Conservation (phyloP, 1,140 invertebrate species). For the Drosophila paulistorum region DNA sequence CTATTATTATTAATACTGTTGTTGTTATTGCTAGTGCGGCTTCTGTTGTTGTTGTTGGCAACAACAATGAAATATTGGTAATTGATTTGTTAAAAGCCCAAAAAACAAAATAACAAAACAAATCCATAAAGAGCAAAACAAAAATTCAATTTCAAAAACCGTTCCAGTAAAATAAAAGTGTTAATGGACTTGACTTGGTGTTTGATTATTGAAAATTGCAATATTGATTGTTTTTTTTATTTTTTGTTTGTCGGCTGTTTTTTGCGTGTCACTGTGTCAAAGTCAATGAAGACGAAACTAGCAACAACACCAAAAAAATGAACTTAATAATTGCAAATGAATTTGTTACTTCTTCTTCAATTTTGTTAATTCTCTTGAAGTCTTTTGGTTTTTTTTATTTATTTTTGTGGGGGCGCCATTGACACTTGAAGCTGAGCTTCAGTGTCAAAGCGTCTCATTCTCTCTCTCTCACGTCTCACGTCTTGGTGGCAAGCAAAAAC, state of each 20-base stretch:
- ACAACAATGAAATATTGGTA: slow-evolving; percentile 64
- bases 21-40: slow-evolving; percentile 32
- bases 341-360: slow-evolving; percentile 30
- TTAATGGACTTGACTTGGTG: slow-evolving; percentile 23
- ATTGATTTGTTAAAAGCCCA: slow-evolving; percentile 34
- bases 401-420: slow-evolving; percentile 48
- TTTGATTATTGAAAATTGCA: slow-evolving; percentile 55
- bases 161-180: slow-evolving; percentile 24
- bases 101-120: slow-evolving; percentile 42
- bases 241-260: slow-evolving; percentile 43
- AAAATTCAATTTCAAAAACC: not conserved
- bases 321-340: slow-evolving; percentile 25
- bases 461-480: no score
- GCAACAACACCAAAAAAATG: slow-evolving; percentile 1
- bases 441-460: slow-evolving; percentile 65
- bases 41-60: slow-evolving; percentile 60
- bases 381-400: not conserved
- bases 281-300: slow-evolving; percentile 41
- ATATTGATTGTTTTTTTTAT: slow-evolving; percentile 44
- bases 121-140: slow-evolving; percentile 35
- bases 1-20: slow-evolving; percentile 16
- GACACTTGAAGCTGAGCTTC: slow-evolving; percentile 40
- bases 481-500: not conserved
- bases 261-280: slow-evolving; percentile 77
- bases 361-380: not conserved